Evolutionary conservation across 2,888 invertebrate genomes (phyloP), one percentile per base, ranked within the genome.

Genomic region (Acronicta psi): DNA sequence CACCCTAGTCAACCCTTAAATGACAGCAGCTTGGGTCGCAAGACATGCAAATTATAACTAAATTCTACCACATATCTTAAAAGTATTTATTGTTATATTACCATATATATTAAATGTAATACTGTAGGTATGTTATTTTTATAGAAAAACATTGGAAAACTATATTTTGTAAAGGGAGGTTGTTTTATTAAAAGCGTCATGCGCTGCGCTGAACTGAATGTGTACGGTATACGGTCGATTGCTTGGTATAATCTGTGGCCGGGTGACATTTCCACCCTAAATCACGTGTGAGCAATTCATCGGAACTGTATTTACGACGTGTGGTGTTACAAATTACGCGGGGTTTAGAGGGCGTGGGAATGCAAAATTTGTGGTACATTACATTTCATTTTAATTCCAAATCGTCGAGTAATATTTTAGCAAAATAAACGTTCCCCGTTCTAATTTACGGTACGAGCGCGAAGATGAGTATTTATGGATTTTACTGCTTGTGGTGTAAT

Each of bases 221-320:
- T 42, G 34, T 57, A 25, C 25, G 14, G 34, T 53, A 40, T 46
- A 64, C 52, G 49, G 42, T 46, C 64, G 61, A 59, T 46, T 23
- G 43, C 31, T 64, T 53, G 51, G 41, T 36, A 37, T 55, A 59
- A 51, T 64, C 50, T 65, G 72, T 49, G 62, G 54, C 43, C 70
- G 79, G 74, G 78, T 77, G 77, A 81, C 83, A 84, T 83, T 82
- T 79, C 67, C 71, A 67, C 78, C 77, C 80, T 84, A 86, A 88
- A 87, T 87, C 86, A 87, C 82, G 81, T 80, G 79, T 78, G 81
- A 80, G 76, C 81, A 65, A 62, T 68, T 75, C 67, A 82, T 85
- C 77, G 80, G 72, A 79, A 82, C 82, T 79, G 75, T 80, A 75
- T 81, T 62, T 43, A 51, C 65, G 46, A 45, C 49, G 53, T 59